These are phyloP conservation scores for Nylanderia fulva DNA, from an alignment of 1,140 invertebrate genomes.

Conservation along the genomic window DNA sequence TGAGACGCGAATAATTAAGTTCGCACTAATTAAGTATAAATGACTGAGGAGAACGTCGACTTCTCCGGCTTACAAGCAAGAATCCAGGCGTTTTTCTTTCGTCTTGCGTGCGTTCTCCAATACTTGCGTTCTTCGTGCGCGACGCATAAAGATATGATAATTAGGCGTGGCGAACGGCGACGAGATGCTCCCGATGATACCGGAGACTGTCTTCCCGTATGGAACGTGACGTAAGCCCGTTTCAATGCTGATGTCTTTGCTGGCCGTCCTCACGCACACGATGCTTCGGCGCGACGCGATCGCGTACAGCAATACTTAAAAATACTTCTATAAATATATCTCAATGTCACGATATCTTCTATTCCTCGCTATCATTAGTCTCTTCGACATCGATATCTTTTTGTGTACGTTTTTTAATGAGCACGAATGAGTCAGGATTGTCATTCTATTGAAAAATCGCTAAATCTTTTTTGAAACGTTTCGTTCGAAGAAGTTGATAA, in stretches of 20 bases:
- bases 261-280: background rate
- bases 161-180: slow-evolving; percentile 64
- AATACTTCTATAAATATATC: background rate
- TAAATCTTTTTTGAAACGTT: background rate
- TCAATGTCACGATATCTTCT: background rate
- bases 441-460: background rate
- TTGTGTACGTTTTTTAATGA: background rate
- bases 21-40: background rate
- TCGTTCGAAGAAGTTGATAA: background rate
- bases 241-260: slow-evolving; percentile 68
- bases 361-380: background rate
- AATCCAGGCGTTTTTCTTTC: background rate
- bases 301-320: background rate
- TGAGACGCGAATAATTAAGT: background rate
- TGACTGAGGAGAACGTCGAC: background rate
- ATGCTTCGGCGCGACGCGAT: background rate
- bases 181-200: slow-evolving; percentile 75
- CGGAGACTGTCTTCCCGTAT: slow-evolving; percentile 56
- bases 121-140: background rate
- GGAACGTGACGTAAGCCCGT: slow-evolving; percentile 71
- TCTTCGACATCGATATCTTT: background rate
- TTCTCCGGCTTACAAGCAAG: background rate
- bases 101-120: background rate
- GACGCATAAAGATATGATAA: slow-evolving; percentile 64
- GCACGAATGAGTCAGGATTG: background rate